Base-by-base conservation (phyloP, 2,888 invertebrate species). In the Tricholauxania praeusta region DNA sequence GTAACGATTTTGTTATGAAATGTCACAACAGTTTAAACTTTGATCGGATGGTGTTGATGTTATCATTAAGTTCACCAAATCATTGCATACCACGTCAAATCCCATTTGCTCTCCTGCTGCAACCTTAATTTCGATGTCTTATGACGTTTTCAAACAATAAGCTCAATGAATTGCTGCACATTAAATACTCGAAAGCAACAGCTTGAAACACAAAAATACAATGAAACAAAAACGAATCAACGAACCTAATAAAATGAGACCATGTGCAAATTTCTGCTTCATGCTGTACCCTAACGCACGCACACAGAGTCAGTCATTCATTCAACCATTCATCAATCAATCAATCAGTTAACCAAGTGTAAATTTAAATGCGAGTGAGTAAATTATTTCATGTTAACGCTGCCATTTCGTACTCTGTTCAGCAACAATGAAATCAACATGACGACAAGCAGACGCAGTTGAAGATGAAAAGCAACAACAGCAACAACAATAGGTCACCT, bases 281-380 rank as follows among this genome's bases (percentile, higher is more conserved):
- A 28, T 39, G 39, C 19, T 48, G 47, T 15, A 4, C 10, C 10
- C 7, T 15, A 12, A 14, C 49, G 49, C 12, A 12, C 28, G 12
- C 32, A 32, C 60, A 60, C 5, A 19, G 39, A 60, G n/a, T n/a
- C 5, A 39, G 39, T 39, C 60, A 32, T 22, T 32, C 15, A 12
- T 60, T 60, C 39, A 12, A 19, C 60, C 83, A 82, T 82, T 82
- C 81, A 84, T 83, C 80, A 84, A 84, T 83, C 83, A 83, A 84
- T 84, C 82, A 83, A 83, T 83, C 82, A 83, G 82, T 81, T 80
- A 83, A 83, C 84, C 84, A 84, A 84, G 84, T 83, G 83, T 82
- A 79, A 84, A 84, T 84, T 83, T 81, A 70, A 62, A 47, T 70
- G 49, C 68, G 15, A 64, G 51, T n/a, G 19, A 60, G 28, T 60